phyloP scores from a whole-genome alignment of 2,113 vertebrate genomes.

The Procavia capensis region DNA sequence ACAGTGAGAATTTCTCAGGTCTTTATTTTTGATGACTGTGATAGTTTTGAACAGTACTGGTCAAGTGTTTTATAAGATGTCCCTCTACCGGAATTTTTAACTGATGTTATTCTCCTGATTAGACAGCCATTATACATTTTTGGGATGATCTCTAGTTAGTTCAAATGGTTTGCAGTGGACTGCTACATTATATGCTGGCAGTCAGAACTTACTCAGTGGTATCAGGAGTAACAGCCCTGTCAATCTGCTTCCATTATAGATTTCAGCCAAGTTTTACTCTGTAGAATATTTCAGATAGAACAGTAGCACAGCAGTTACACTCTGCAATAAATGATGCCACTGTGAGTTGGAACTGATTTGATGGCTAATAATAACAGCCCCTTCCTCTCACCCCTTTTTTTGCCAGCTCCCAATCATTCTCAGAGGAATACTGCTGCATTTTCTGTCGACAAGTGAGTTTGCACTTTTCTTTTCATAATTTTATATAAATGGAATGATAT shows the following conservation, averaged over 20 bases:
- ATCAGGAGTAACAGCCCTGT: too few relatives aligned
- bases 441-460: neutral
- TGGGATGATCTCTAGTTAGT: too few relatives aligned
- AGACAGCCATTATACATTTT: neutral
- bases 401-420: neutral
- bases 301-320: too few relatives aligned
- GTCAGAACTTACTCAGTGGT: too few relatives aligned
- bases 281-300: too few relatives aligned
- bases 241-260: too few relatives aligned
- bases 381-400: neutral
- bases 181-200: too few relatives aligned
- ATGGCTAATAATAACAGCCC: too few relatives aligned
- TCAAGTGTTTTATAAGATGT: neutral
- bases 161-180: too few relatives aligned
- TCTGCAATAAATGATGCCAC: too few relatives aligned
- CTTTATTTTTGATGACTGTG: neutral
- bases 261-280: too few relatives aligned
- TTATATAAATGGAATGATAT: neutral
- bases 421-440: neutral
- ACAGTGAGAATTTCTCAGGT: neutral
- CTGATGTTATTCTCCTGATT: neutral
- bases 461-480: neutral
- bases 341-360: too few relatives aligned
- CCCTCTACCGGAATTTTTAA: neutral
- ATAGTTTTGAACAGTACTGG: neutral